A percentile compares a stretch with the other conserved stretches of the same genome.
phyloP scores from a whole-genome alignment of 2,888 invertebrate genomes.

The Drosophila siamana region DNA sequence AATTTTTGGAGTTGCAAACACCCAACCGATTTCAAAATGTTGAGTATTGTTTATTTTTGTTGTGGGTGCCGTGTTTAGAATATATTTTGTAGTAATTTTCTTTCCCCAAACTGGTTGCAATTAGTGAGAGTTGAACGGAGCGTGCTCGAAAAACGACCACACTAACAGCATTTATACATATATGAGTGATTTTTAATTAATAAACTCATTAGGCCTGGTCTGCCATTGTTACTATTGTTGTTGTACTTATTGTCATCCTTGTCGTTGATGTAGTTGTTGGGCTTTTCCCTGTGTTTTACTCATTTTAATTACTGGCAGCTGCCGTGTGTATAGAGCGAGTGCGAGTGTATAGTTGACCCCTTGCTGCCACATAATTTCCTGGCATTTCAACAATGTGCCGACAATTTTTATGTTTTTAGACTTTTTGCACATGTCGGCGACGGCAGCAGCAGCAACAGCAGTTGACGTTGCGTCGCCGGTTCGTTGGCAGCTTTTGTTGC shows the following conservation, averaged over 20 bases:
- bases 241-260: too few species aligned
- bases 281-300: slow-evolving; percentile 51
- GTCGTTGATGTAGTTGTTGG: slow-evolving; percentile 24
- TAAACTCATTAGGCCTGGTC: slow-evolving; percentile 74
- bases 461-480: slow-evolving; percentile 61
- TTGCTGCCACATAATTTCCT: slow-evolving; percentile 73
- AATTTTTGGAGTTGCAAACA: background rate
- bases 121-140: slow-evolving; percentile 40
- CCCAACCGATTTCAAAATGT: background rate
- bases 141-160: slow-evolving; percentile 39
- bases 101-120: slow-evolving; percentile 35
- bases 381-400: slow-evolving; percentile 76
- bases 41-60: background rate
- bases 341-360: slow-evolving; percentile 43
- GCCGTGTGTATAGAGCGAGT: slow-evolving; percentile 38
- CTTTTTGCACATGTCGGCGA: slow-evolving; percentile 49
- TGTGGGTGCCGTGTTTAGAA: slow-evolving; percentile 47
- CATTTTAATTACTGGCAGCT: slow-evolving; percentile 79
- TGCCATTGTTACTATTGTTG: slow-evolving; percentile 35
- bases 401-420: slow-evolving; percentile 71
- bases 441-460: slow-evolving; percentile 19
- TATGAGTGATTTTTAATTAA: slow-evolving; percentile 76
- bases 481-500: slow-evolving; percentile 69
- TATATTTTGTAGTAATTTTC: slow-evolving; percentile 56
- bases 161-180: slow-evolving; percentile 21